phyloP scores from a whole-genome alignment of 2,113 vertebrate species.

The Martes martes region DNA sequence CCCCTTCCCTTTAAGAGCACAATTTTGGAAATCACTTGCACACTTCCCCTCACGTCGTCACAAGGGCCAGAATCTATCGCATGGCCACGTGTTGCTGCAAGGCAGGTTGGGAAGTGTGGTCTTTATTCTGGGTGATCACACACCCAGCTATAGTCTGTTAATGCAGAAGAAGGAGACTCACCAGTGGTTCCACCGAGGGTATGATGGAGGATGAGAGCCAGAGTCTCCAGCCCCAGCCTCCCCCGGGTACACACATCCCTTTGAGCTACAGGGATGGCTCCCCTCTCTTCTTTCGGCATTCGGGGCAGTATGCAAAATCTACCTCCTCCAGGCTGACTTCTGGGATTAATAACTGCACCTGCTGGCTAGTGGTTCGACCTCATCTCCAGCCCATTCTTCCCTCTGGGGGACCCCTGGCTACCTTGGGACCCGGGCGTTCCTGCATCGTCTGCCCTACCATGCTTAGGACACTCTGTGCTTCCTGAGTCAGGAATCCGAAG shows the following conservation, averaged over 20 bases:
- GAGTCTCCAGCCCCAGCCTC: neutral
- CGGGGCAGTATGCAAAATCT: neutral
- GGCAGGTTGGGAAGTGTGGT: neutral
- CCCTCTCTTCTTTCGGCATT: neutral
- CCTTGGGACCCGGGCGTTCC: neutral
- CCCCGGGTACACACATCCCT: no score
- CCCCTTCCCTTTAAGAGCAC: neutral
- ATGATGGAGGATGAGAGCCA: neutral
- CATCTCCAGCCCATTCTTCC: neutral
- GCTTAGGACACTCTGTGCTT: neutral
- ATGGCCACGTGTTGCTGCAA: neutral
- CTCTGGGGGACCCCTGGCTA: neutral
- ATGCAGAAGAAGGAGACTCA: neutral
- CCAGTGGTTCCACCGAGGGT: neutral
- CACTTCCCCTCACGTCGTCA: neutral
- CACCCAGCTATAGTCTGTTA: neutral
- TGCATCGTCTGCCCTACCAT: neutral
- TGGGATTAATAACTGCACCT: neutral
- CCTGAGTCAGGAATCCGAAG: neutral
- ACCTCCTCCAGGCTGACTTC: neutral
- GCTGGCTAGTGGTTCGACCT: neutral
- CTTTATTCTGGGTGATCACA: neutral
- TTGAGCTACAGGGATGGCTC: neutral
- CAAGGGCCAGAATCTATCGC: neutral
- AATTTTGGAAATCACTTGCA: neutral